Base-by-base conservation (phyloP, 2,888 invertebrate genomes). In the Nephrotoma appendiculata region DNA sequence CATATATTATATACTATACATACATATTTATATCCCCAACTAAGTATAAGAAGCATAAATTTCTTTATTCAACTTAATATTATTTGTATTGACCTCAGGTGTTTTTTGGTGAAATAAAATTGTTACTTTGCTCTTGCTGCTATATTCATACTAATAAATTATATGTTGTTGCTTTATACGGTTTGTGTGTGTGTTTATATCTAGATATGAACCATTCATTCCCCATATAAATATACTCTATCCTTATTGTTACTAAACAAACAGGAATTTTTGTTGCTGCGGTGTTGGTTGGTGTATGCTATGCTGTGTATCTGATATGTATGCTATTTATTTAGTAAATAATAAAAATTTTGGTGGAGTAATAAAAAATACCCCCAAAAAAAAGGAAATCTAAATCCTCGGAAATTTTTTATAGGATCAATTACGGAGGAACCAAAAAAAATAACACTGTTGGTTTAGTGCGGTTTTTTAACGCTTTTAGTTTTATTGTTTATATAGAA, bases 11-110 rank as follows among this genome's bases (percentile, higher is more conserved):
- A n/a, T n/a, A n/a, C n/a, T n/a, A 19, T 9, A 57, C 57, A 57
- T 57, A 57, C 44, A 31, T 31, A 31, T 3, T 31, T 44, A 57
- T 15, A 15, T 44, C 71, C 31, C 19, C n/a, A 52, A 52, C 71
- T 71, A 31, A 31, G 71, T 71, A 71, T 19, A 71, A 31, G 71
- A 71, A 71, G 71, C 31, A 71, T 71, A 71, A 31, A 71, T 71
- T 71, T 71, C 71, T 71, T 71, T 31, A 71, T 31, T 11, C 71
- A 71, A 71, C 71, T 71, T 71, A 71, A 71, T 71, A 71, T 84
- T 84, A 84, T 84, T 84, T 84, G 84, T 84, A 43, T 84, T 84
- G 84, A 84, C 84, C 84, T 43, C 84, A 84, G 84, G 84, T 84
- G 84, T 84, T 84, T 71, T 52, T 83, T 42, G 84, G 43, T 43